Evolutionary conservation across 2,797 vertebrate genomes (phyloP), one percentile per base, ranked within the genome.

Genomic region (Pipistrellus pipistrellus): DNA sequence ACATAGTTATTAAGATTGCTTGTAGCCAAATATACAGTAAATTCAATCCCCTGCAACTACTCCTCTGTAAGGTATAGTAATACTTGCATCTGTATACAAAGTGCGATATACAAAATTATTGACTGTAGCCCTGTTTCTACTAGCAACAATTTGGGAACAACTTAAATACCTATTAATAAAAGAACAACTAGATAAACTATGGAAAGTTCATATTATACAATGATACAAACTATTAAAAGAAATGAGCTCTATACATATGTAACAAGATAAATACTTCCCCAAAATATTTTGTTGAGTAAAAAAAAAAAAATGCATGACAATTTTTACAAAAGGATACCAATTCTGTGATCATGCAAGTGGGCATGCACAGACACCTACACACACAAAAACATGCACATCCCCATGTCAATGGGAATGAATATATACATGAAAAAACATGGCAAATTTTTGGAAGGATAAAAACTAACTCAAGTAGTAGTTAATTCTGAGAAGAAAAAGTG

Each of bases 141-240:
- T 72, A 85, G n/a, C 62, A 9, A 94, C 66, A 92, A 87, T 38
- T 18, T 69, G 38, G 73, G 91, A 92, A 75, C 7, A 51, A 68
- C 9, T 73, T 83, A 66, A 73, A 25, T 75, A 51, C 32, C 14
- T 23, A 51, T n/a, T 18, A 71, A 55, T 38, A 80, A 81, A 68
- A 77, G 4, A 80, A 84, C 0, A 80, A 10, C 30, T 35, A 81
- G 25, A 48, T 83, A 18, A 41, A 76, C 14, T 69, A n/a, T 27
- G 11, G 14, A 78, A 35, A 57, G 38, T 44, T 82, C 66, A 35
- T 44, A 73, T 12, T 66, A 66, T 32, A 90, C 11, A 35, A 90
- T 51, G 75, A 82, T 53, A 81, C 30, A 66, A n/a, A 86, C 15
- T 77, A 77, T 27, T 71, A 48, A 89, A 93, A 72, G 17, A 59